Percentiles rank a stretch among this genome's conserved stretches.
These are phyloP conservation scores for Stomatorhinus walkeri DNA, from an alignment of 2,797 vertebrate species.

Conservation along the genomic window DNA sequence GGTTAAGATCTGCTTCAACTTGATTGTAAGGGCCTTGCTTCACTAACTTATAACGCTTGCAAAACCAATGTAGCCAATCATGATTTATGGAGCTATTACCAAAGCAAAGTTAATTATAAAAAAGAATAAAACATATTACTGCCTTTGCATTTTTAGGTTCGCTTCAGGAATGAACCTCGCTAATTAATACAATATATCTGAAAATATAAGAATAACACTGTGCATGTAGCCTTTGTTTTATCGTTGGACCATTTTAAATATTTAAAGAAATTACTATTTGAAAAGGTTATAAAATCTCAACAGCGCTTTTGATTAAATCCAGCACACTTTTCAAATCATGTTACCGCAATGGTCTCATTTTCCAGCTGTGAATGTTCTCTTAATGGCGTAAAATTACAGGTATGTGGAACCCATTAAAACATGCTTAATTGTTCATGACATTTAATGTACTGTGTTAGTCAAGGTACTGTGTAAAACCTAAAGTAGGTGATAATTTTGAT, in stretches of 20 bases:
- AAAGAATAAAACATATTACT: constrained; percentile 1
- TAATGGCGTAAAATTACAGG: neutral
- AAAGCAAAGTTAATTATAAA: constrained; percentile 18
- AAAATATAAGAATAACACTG: constrained; percentile 7
- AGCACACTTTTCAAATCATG: neutral
- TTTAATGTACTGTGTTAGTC: neutral
- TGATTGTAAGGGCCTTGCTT: neutral
- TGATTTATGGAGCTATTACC: constrained; percentile 23
- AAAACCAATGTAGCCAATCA: constrained; percentile 1
- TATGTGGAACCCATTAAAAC: neutral
- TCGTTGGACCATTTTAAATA: neutral
- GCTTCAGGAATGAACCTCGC: neutral
- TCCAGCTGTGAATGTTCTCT: neutral
- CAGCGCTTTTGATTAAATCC: neutral
- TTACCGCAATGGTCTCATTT: neutral
- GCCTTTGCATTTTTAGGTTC: neutral
- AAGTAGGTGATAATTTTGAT: neutral
- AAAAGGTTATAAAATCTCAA: neutral
- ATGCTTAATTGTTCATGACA: neutral
- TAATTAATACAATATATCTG: constrained; percentile 10
- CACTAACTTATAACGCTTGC: neutral
- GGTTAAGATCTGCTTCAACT: neutral
- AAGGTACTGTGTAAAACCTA: neutral
- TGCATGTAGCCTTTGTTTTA: neutral
- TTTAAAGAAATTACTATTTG: neutral